Evolutionary conservation across 2,888 invertebrate species (phyloP).

Genomic region (Lasioglossum oenotherae): DNA sequence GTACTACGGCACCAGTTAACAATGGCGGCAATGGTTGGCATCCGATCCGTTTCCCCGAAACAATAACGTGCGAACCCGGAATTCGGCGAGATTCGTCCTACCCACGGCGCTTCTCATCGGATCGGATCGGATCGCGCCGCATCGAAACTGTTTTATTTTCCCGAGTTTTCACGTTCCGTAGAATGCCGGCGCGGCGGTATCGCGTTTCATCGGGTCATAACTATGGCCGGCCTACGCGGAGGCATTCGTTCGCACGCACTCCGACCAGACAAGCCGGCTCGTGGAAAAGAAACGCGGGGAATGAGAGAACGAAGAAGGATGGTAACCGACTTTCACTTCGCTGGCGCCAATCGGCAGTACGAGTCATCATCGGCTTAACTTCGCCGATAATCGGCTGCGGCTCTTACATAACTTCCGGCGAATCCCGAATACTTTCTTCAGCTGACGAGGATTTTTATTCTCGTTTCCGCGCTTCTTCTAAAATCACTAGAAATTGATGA

Average conservation of each 20-base stretch:
- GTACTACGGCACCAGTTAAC: background rate
- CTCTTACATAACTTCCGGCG: constrained; percentile 76
- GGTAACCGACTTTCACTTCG: constrained; percentile 78
- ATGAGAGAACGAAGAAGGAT: constrained; percentile 61
- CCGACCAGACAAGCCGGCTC: constrained; percentile 26
- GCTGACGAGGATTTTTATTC: background rate
- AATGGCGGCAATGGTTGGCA: background rate
- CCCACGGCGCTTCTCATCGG: background rate
- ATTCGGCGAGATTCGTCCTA: background rate
- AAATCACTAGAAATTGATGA: background rate
- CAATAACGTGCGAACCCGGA: constrained; percentile 12
- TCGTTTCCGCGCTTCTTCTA: background rate
- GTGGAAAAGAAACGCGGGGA: constrained; percentile 47
- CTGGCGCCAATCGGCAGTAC: constrained; percentile 73
- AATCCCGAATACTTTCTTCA: constrained; percentile 41
- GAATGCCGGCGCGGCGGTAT: constrained; percentile 29
- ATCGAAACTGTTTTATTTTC: constrained; percentile 23
- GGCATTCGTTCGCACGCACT: constrained; percentile 50
- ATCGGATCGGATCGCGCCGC: background rate
- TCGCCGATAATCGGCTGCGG: constrained; percentile 69
- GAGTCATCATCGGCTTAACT: constrained; percentile 74
- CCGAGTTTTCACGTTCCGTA: constrained; percentile 21
- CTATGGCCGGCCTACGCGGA: constrained; percentile 46
- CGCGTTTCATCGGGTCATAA: constrained; percentile 42
- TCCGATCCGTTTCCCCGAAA: background rate